Evolutionary conservation across 2,113 vertebrate species (phyloP).

Genomic region (Gymnorhina tibicen): DNA sequence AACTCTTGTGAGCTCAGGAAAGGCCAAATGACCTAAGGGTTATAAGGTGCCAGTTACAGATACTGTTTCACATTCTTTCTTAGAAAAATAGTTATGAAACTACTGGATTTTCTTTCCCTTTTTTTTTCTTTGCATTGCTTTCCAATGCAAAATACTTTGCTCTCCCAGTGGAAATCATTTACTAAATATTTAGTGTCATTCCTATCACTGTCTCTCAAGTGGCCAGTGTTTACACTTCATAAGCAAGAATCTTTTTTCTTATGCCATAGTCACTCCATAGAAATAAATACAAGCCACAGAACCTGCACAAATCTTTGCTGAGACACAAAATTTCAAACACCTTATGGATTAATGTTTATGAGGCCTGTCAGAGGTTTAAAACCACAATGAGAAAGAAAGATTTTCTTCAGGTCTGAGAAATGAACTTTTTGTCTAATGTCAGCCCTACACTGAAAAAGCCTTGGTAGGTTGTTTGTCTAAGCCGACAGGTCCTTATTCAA

Average conservation of each 20-base stretch:
- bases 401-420: slow-evolving; percentile 37
- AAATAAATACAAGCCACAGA: slow-evolving; percentile 40
- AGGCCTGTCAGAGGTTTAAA: slow-evolving; percentile 48
- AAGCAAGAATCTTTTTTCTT: slow-evolving; percentile 8
- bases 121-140: slow-evolving; percentile 10
- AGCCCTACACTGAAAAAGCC: background rate
- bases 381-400: background rate
- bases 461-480: slow-evolving; percentile 41
- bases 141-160: slow-evolving; percentile 32
- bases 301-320: slow-evolving; percentile 24
- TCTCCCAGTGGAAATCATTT: slow-evolving; percentile 43
- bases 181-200: slow-evolving; percentile 51
- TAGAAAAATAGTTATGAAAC: slow-evolving; percentile 55
- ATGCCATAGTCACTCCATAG: background rate
- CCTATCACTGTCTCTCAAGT: background rate
- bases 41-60: slow-evolving; percentile 52
- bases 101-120: background rate
- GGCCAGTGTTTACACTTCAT: slow-evolving; percentile 17
- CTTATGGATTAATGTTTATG: slow-evolving; percentile 39
- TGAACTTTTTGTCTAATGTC: background rate
- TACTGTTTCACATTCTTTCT: slow-evolving; percentile 57
- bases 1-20: background rate
- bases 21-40: slow-evolving; percentile 27
- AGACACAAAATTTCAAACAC: slow-evolving; percentile 5
- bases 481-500: slow-evolving; percentile 3